phyloP scores from a whole-genome alignment of 2,888 invertebrate species.

The Sinodicranocentrus sp. region DNA sequence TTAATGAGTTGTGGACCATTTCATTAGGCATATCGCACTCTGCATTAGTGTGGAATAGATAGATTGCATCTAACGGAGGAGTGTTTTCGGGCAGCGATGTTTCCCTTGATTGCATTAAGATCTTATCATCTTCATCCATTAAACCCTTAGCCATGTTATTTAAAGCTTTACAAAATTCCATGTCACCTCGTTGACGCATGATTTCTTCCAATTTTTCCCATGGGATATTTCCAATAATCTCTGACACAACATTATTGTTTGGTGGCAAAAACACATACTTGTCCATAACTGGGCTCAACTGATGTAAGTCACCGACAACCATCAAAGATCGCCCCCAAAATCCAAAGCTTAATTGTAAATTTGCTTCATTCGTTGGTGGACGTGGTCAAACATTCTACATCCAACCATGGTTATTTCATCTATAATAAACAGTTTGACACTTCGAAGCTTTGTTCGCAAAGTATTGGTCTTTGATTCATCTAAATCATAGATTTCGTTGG shows the following conservation, averaged over 20 bases:
- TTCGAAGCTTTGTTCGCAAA: background rate
- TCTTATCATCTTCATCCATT: constrained; percentile 45
- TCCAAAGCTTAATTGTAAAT: constrained; percentile 19
- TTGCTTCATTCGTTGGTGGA: constrained; percentile 55
- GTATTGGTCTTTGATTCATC: constrained; percentile 10
- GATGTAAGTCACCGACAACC: constrained; percentile 54
- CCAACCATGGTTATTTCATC: constrained; percentile 70
- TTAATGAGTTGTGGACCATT: too few species aligned
- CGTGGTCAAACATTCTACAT: background rate
- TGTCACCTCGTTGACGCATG: background rate
- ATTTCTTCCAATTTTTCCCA: constrained; percentile 35
- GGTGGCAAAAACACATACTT: background rate
- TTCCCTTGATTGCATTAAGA: constrained; percentile 22
- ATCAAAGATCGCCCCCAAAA: constrained; percentile 52
- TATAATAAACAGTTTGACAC: constrained; percentile 59
- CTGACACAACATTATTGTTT: too few species aligned
- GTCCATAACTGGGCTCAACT: background rate
- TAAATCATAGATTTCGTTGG: background rate
- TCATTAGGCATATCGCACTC: constrained; percentile 39
- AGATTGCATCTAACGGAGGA: constrained; percentile 17
- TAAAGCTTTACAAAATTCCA: constrained; percentile 54
- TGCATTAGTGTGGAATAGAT: constrained; percentile 29
- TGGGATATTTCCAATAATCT: too few species aligned
- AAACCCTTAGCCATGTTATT: constrained; percentile 62
- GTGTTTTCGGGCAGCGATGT: background rate